Percentiles rank a stretch among this genome's conserved stretches.
These are phyloP conservation scores for Melieria omissa DNA, from an alignment of 2,888 invertebrate genomes.

Conservation along the genomic window DNA sequence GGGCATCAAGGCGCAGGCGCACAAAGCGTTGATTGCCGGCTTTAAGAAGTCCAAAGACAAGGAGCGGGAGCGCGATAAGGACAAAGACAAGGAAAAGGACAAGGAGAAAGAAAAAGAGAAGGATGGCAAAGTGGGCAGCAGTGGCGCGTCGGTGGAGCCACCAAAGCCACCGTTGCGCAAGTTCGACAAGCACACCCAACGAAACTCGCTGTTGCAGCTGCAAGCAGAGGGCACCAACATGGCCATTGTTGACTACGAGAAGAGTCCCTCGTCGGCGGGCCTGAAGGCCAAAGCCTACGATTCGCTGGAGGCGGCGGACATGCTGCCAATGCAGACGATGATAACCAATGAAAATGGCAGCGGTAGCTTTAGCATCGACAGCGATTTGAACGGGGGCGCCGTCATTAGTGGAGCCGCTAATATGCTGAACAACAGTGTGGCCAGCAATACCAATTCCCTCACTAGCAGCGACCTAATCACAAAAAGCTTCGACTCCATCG, in stretches of 20 bases:
- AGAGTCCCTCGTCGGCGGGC: slow-evolving; percentile 47
- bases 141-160: slow-evolving; percentile 48
- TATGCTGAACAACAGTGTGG: slow-evolving; percentile 46
- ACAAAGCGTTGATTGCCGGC: slow-evolving; percentile 66
- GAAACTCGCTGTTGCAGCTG: slow-evolving; percentile 61
- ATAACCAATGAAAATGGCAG: slow-evolving; percentile 62
- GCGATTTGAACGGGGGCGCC: slow-evolving; percentile 60
- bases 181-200: slow-evolving; percentile 62
- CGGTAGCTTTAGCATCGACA: slow-evolving; percentile 60
- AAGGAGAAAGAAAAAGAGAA: slow-evolving; percentile 58
- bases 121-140: slow-evolving; percentile 36
- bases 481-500: slow-evolving; percentile 61
- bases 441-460: slow-evolving; percentile 51
- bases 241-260: slow-evolving; percentile 50
- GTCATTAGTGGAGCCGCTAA: slow-evolving; percentile 46
- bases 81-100: slow-evolving; percentile 66
- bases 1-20: slow-evolving; percentile 64
- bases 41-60: slow-evolving; percentile 67
- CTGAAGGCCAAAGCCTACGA: slow-evolving; percentile 49
- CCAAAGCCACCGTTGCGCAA: slow-evolving; percentile 64
- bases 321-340: slow-evolving; percentile 61
- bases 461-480: slow-evolving; percentile 60
- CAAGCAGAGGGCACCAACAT: slow-evolving; percentile 52
- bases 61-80: slow-evolving; percentile 61
- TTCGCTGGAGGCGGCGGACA: slow-evolving; percentile 55